Evolutionary conservation across 2,888 invertebrate genomes (phyloP).

Genomic region (Torymus aiolomorphi): DNA sequence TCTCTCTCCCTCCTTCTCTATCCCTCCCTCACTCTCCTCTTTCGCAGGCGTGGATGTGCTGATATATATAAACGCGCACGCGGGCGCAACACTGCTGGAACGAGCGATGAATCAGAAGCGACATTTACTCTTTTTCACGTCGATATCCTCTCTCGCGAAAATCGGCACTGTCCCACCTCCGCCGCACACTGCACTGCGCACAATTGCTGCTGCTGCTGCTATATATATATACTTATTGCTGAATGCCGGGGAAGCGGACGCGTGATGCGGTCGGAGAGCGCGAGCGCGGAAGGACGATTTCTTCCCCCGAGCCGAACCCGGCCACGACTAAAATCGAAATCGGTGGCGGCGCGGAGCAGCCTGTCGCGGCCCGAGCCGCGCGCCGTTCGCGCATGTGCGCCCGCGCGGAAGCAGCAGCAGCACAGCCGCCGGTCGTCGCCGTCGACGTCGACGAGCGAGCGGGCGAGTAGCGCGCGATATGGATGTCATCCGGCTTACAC

Average conservation of each 20-base stretch:
- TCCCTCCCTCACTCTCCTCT: not conserved
- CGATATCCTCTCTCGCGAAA: not conserved
- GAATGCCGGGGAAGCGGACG: not conserved
- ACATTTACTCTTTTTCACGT: not conserved
- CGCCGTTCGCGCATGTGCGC: constrained; percentile 47
- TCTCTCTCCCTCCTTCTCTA: not conserved
- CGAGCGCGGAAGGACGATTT: constrained; percentile 64
- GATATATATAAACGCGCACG: not conserved
- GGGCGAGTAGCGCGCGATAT: too few relatives aligned
- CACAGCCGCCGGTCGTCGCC: constrained; percentile 39
- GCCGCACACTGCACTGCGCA: too few relatives aligned
- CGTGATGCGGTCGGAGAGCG: constrained; percentile 19
- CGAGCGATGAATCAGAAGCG: not conserved
- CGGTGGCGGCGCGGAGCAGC: constrained; percentile 69
- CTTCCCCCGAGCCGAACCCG: constrained; percentile 74
- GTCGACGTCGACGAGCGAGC: too few relatives aligned
- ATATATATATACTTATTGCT: too few relatives aligned
- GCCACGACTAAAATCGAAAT: constrained; percentile 75
- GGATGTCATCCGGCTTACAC: too few relatives aligned
- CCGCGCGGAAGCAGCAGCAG: constrained; percentile 67
- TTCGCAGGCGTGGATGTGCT: not conserved
- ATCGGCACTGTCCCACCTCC: constrained; percentile 2
- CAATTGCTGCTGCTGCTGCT: not conserved
- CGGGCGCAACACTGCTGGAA: not conserved
- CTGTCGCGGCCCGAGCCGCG: constrained; percentile 68